A percentile compares a stretch with the other conserved stretches of the same genome.
phyloP scores from a whole-genome alignment of 2,888 invertebrate species.

The Callimorpha dominula region DNA sequence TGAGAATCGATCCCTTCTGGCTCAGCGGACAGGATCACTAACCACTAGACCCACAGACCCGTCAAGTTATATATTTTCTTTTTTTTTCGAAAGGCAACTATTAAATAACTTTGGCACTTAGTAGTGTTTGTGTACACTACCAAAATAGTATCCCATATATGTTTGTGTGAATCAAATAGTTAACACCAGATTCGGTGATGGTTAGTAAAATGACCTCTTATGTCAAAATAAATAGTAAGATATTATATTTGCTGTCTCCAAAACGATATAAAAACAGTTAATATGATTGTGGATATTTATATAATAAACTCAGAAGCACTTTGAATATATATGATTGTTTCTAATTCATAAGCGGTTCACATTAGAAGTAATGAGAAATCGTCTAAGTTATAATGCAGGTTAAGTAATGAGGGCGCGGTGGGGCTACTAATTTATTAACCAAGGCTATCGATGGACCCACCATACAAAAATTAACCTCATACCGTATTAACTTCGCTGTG shows the following conservation, averaged over 20 bases:
- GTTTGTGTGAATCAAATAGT: background rate
- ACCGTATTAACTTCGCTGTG: slow-evolving; percentile 77
- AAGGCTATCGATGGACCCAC: slow-evolving; percentile 74
- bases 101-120: too few relatives aligned
- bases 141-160: background rate
- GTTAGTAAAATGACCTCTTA: background rate
- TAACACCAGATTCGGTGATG: background rate
- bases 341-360: slow-evolving; percentile 56
- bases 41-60: too few relatives aligned
- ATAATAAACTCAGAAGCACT: slow-evolving; percentile 16
- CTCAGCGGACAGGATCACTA: too few relatives aligned
- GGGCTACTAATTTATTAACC: slow-evolving; percentile 84
- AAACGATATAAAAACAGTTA: background rate
- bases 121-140: too few relatives aligned
- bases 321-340: slow-evolving; percentile 41
- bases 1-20: too few relatives aligned
- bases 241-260: background rate
- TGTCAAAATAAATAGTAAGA: background rate
- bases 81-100: too few relatives aligned
- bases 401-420: slow-evolving; percentile 74
- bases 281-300: background rate
- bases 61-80: too few relatives aligned
- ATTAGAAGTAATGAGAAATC: slow-evolving; percentile 66
- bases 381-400: slow-evolving; percentile 60
- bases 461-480: slow-evolving; percentile 83